Evolutionary conservation across 2,797 vertebrate genomes (phyloP).

Genomic region (Notamacropus eugenii): DNA sequence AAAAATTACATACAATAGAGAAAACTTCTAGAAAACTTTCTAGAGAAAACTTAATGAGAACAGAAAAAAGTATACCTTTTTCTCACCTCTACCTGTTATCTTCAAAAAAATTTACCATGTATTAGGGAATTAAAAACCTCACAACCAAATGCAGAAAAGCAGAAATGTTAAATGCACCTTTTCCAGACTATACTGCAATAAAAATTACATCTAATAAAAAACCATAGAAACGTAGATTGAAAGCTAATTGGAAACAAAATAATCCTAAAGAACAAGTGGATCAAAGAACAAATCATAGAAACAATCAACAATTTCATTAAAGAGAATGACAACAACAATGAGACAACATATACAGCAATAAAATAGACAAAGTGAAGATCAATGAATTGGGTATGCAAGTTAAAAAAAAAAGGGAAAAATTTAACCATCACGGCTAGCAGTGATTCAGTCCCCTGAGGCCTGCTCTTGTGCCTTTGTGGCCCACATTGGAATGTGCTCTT

Average conservation of each 20-base stretch:
- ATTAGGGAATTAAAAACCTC: neutral
- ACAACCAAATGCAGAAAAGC: neutral
- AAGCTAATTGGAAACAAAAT: neutral
- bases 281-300: neutral
- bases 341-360: neutral
- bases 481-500: no score
- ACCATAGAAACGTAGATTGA: neutral
- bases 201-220: neutral
- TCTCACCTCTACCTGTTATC: neutral
- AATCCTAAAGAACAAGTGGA: neutral
- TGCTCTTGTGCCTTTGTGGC: no score
- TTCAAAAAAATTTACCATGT: neutral
- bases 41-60: neutral
- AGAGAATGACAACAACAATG: neutral
- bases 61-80: neutral
- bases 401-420: neutral
- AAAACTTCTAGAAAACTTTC: neutral
- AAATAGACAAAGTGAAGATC: neutral
- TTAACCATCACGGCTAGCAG: no score
- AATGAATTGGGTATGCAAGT: neutral
- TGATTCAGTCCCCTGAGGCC: no score
- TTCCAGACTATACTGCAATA: neutral
- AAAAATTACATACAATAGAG: neutral
- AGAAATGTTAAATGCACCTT: neutral
- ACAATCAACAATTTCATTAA: neutral